phyloP scores from a whole-genome alignment of 2,888 invertebrate genomes.

The Netelia inedita region DNA sequence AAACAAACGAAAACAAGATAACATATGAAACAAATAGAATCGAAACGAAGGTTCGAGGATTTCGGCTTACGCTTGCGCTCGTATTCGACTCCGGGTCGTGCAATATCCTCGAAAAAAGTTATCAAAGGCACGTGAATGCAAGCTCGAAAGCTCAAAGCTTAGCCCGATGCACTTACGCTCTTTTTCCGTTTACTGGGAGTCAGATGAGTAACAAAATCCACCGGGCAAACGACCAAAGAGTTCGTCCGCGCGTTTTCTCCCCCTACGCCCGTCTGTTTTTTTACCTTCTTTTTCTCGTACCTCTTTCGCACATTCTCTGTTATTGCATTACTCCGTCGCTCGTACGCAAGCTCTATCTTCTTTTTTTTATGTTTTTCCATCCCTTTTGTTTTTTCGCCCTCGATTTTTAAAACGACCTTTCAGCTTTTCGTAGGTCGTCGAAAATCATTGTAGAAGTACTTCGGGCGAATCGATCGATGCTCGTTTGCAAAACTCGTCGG shows the following conservation, averaged over 20 bases:
- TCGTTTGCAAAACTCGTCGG: slow-evolving; percentile 7
- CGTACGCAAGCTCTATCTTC: not conserved
- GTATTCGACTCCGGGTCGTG: too few relatives aligned
- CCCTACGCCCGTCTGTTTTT: not conserved
- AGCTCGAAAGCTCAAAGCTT: too few relatives aligned
- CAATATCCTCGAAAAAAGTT: too few relatives aligned
- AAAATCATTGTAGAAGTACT: slow-evolving; percentile 39
- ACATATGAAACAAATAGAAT: too few relatives aligned
- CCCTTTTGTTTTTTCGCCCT: slow-evolving; percentile 2
- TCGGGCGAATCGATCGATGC: slow-evolving; percentile 15
- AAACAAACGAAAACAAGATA: too few relatives aligned
- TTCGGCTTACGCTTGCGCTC: too few relatives aligned
- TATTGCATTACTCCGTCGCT: slow-evolving; percentile 27
- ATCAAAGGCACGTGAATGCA: too few relatives aligned
- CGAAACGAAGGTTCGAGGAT: too few relatives aligned
- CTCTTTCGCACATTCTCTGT: not conserved
- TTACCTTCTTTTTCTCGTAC: slow-evolving; percentile 1
- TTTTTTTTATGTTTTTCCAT: not conserved
- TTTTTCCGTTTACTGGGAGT: slow-evolving; percentile 1
- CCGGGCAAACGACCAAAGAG: slow-evolving; percentile 24
- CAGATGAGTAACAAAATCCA: slow-evolving; percentile 11
- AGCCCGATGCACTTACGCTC: not conserved
- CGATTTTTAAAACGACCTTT: slow-evolving; percentile 12
- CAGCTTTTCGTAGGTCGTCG: slow-evolving; percentile 1
- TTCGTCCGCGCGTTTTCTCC: slow-evolving; percentile 2